Percentiles rank a stretch among this genome's conserved stretches.
Evolutionary conservation across 2,888 invertebrate species (phyloP).

Genomic region (Amblyjoppa proteus): DNA sequence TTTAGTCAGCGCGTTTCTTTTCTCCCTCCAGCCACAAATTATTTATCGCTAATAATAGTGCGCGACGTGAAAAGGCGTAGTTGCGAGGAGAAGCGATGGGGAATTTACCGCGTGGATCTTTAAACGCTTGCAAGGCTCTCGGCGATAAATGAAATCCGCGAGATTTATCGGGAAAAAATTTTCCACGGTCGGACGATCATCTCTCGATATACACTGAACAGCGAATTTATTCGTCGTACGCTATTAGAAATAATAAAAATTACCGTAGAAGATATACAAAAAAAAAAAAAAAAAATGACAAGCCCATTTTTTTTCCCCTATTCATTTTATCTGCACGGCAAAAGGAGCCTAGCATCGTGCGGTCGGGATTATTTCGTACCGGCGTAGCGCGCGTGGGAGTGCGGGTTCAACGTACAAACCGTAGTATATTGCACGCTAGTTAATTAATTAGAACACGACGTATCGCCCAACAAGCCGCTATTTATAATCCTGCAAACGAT

Average conservation of each 20-base stretch:
- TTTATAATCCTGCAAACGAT: slow-evolving; percentile 65
- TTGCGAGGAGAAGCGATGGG: not conserved
- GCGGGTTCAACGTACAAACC: slow-evolving; percentile 20
- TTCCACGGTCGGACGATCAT: not conserved
- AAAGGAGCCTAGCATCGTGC: slow-evolving; percentile 20
- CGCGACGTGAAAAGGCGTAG: slow-evolving; percentile 17
- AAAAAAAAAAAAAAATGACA: not conserved
- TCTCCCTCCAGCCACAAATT: not conserved
- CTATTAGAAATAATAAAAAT: not conserved
- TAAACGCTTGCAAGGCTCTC: not conserved
- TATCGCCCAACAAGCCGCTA: slow-evolving; percentile 62
- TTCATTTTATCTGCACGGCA: not conserved
- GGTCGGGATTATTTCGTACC: slow-evolving; percentile 28
- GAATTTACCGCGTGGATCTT: not conserved
- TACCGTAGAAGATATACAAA: not conserved
- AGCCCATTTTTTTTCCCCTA: not conserved
- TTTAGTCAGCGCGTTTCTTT: slow-evolving; percentile 32
- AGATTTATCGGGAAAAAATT: not conserved
- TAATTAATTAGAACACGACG: slow-evolving; percentile 61
- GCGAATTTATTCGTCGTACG: not conserved
- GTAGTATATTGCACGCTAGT: slow-evolving; percentile 44
- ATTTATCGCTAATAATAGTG: slow-evolving; percentile 42
- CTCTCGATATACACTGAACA: not conserved
- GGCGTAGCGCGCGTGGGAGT: not conserved
- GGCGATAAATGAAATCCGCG: not conserved